Conservation (phyloP, 2,797 vertebrate genomes). For the Gallinago nigripennis region DNA sequence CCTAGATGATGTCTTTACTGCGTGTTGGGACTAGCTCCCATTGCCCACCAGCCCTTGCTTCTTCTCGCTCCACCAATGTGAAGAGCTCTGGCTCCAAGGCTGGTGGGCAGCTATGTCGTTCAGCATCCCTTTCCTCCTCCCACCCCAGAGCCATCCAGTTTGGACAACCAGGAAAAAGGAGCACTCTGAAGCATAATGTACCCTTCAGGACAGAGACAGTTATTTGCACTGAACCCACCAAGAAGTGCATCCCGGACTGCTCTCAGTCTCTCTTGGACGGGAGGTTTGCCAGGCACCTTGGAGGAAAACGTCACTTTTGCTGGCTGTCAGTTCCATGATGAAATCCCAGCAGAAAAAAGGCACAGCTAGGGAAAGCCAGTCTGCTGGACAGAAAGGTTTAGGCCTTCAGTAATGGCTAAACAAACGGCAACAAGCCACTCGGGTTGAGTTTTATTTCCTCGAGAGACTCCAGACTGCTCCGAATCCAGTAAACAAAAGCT, state of each 20-base stretch:
- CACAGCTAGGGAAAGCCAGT: background rate
- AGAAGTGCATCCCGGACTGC: background rate
- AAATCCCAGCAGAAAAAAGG: background rate
- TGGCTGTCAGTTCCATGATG: background rate
- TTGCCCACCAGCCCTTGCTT: background rate
- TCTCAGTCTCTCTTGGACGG: background rate
- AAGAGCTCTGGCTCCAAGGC: background rate
- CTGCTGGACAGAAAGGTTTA: background rate
- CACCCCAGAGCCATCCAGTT: fast-evolving
- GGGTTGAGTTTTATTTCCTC: background rate
- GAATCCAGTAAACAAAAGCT: background rate
- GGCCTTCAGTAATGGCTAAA: background rate
- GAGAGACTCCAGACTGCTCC: background rate
- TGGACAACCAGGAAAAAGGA: background rate
- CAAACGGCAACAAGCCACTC: background rate
- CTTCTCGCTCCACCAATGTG: background rate
- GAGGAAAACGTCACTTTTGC: background rate
- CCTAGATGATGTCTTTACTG: background rate
- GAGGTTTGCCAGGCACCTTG: background rate
- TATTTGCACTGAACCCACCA: background rate
- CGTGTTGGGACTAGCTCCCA: background rate
- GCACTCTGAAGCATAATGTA: background rate
- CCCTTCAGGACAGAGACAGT: background rate
- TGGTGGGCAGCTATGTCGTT: background rate
- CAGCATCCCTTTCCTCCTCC: background rate